Conservation (phyloP, 1,140 invertebrate genomes). For the Branchinecta lynchi region DNA sequence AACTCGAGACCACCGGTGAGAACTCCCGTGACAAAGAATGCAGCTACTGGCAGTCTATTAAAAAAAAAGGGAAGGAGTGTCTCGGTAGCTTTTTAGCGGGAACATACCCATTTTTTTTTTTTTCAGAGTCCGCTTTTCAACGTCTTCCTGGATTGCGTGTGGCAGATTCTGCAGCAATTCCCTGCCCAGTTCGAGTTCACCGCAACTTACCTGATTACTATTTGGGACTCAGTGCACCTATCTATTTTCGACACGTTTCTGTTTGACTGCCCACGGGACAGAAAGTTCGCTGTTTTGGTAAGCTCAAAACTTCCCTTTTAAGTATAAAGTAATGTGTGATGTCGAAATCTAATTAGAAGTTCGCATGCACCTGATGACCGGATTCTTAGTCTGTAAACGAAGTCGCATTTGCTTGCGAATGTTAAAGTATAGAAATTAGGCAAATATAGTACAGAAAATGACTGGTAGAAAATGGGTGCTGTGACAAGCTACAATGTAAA, state of each 20-base stretch:
- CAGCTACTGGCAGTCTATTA: too few species aligned
- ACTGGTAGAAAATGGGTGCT: neutral
- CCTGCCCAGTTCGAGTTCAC: constrained; percentile 78
- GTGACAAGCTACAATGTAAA: too few species aligned
- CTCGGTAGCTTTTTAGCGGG: too few species aligned
- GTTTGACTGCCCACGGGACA: constrained; percentile 63
- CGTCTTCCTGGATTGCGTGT: constrained; percentile 80
- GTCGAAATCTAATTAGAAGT: neutral
- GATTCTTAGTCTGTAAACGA: neutral
- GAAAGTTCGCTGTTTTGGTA: constrained; percentile 40
- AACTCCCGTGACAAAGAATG: too few species aligned
- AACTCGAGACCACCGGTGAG: too few species aligned
- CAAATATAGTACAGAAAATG: too few species aligned
- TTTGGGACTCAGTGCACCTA: constrained; percentile 74
- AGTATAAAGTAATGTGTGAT: constrained; percentile 11
- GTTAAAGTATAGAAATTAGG: too few species aligned
- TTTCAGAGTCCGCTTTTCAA: constrained; percentile 65
- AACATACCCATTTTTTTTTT: constrained; percentile 12
- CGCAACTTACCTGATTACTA: constrained; percentile 72
- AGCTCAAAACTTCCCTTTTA: constrained; percentile 19
- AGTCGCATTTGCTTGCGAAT: neutral
- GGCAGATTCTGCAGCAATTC: constrained; percentile 76
- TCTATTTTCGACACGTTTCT: constrained; percentile 83
- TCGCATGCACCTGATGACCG: too few species aligned
- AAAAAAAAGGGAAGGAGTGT: too few species aligned